Conservation (phyloP, 2,113 vertebrate genomes). For the Speoplatyrhinus poulsoni region DNA sequence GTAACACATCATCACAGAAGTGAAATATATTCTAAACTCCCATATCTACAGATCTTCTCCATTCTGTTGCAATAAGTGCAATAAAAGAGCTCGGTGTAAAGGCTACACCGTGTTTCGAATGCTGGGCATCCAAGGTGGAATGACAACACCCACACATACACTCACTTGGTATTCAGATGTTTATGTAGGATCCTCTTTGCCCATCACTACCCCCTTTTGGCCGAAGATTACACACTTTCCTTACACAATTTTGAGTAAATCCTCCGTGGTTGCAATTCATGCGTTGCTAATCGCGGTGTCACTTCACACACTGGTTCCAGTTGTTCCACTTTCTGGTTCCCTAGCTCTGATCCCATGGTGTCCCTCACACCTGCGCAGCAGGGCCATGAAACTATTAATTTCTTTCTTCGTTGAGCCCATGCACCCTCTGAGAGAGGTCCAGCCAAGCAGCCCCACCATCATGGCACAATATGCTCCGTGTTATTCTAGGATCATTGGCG, state of each 20-base stretch:
- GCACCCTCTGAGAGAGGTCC: conserved; percentile 56
- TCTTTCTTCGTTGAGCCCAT: conserved; percentile 64
- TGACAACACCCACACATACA: neutral
- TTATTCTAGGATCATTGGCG: conserved; percentile 80
- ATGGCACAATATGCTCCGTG: conserved; percentile 77
- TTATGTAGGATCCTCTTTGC: too few relatives aligned
- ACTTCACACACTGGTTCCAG: conserved; percentile 58
- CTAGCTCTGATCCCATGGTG: conserved; percentile 53
- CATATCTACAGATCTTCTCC: too few relatives aligned
- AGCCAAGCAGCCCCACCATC: conserved; percentile 58
- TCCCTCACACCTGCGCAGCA: conserved; percentile 60
- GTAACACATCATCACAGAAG: too few relatives aligned
- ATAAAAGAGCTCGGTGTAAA: too few relatives aligned
- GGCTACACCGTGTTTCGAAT: too few relatives aligned
- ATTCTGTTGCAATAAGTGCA: too few relatives aligned
- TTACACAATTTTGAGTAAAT: neutral
- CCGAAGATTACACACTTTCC: too few relatives aligned
- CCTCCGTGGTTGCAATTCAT: neutral
- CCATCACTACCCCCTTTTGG: too few relatives aligned
- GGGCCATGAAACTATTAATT: conserved; percentile 66
- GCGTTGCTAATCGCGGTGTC: conserved; percentile 18
- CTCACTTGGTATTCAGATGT: too few relatives aligned
- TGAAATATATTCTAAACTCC: too few relatives aligned
- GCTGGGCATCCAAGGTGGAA: neutral
- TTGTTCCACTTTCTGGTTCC: conserved; percentile 68